These are phyloP conservation scores for Brachypteracias leptosomus DNA, from an alignment of 2,113 vertebrate genomes.

Conservation along the genomic window DNA sequence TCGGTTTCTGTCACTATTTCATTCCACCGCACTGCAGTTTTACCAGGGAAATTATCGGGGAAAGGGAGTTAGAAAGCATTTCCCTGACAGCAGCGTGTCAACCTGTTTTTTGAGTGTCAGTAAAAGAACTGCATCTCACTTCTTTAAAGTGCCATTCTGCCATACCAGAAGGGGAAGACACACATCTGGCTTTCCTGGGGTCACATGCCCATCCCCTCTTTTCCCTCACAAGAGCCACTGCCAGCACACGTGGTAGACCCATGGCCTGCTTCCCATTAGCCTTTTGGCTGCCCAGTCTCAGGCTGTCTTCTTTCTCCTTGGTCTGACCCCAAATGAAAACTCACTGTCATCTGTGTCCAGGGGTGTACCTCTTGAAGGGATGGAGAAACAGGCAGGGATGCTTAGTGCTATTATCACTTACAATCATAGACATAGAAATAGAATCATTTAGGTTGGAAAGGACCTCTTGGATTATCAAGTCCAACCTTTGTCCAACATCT, in stretches of 20 bases:
- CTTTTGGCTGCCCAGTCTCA: not conserved
- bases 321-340: not conserved
- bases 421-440: too few species aligned
- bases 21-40: constrained; percentile 50
- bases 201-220: not conserved
- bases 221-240: not conserved
- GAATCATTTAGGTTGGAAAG: too few species aligned
- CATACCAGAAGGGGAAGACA: not conserved
- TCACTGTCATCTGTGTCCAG: not conserved
- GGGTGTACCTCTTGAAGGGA: not conserved
- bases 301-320: not conserved
- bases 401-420: fast-evolving
- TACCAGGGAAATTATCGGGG: constrained; percentile 57
- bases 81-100: constrained; percentile 65
- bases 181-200: not conserved
- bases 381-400: not conserved
- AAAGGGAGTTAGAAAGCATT: constrained; percentile 49
- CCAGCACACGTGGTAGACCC: fast-evolving
- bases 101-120: constrained; percentile 41
- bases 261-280: fast-evolving
- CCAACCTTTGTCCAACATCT: too few species aligned
- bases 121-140: not conserved
- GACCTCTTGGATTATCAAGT: too few species aligned
- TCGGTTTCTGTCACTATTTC: constrained; percentile 57
- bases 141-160: constrained; percentile 16